A percentile compares a stretch with the other conserved stretches of the same genome.
phyloP scores from a whole-genome alignment of 2,888 invertebrate genomes.

The Plemyria rubiginata region DNA sequence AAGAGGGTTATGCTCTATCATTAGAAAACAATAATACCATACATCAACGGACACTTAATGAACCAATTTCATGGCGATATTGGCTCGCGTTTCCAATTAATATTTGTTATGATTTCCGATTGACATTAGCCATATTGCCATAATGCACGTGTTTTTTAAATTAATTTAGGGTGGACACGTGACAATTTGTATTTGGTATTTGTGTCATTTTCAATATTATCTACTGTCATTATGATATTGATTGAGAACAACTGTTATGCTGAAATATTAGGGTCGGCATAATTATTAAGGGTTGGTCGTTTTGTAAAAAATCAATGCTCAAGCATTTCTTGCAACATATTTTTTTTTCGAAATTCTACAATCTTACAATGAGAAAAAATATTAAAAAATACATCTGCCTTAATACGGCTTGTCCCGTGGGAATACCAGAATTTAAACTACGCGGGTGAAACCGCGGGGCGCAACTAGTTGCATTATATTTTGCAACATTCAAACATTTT shows the following conservation, averaged over 20 bases:
- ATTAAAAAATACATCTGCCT: neutral
- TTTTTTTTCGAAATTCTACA: no score
- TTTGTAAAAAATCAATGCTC: no score
- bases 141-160: constrained; percentile 23
- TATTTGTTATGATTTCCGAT: constrained; percentile 34
- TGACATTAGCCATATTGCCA: constrained; percentile 26
- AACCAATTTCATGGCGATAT: constrained; percentile 21
- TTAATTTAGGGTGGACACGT: constrained; percentile 25
- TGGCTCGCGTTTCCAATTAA: constrained; percentile 29
- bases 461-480: constrained; percentile 26
- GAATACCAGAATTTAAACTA: neutral
- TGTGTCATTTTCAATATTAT: constrained; percentile 17
- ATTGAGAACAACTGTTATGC: constrained; percentile 19
- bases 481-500: constrained; percentile 34
- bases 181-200: constrained; percentile 14
- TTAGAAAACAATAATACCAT: constrained; percentile 16
- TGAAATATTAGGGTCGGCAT: constrained; percentile 6
- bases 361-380: no score
- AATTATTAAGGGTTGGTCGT: no score
- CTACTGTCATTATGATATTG: constrained; percentile 20
- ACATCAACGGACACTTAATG: constrained; percentile 5
- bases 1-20: constrained; percentile 9
- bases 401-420: no score
- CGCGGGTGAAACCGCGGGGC: no score
- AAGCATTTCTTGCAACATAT: no score